Evolutionary conservation across 1,140 invertebrate species (phyloP), one percentile per base, ranked within the genome.

Genomic region (Drosophila asahinai): DNA sequence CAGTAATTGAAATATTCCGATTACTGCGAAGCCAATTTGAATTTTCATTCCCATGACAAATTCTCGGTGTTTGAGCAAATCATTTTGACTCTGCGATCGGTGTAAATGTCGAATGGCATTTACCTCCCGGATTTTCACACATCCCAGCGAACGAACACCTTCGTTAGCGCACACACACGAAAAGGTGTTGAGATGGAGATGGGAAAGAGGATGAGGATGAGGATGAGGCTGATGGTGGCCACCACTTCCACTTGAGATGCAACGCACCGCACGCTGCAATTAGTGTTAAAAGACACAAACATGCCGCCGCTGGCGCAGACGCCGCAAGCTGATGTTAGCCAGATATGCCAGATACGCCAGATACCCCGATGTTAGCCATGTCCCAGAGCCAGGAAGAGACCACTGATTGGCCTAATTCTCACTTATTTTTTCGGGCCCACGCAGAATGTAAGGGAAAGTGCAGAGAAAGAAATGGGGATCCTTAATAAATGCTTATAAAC

Each of bases 331-430:
- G 59, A 72, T 79, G 72, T 40, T 70, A 47, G 40, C 63, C 62
- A 58, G 74, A 77, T 65, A 62, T 27, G 30, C 63, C 62, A 68
- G 61, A 38, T n/a, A 38, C 49, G 49, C 52, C 64, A 71, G 30
- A 57, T 62, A 27, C 40, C 6, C 11, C 30, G 45, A 40, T 71
- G 65, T 38, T 71, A 40, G n/a, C 42, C 55, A 45, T 36, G 67
- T 68, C 30, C 64, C 51, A 60, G 55, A 79, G 60, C 43, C 78
- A 84, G 71, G 71, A 82, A 90, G 77, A 84, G 52, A 7, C 68
- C 47, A 90, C 86, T 90, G 86, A 90, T 90, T 90, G 86, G 86
- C 86, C 86, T 73, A 90, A 90, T 90, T 90, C 86, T 90, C 82
- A 82, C 70, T 86, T 90, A 52, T 81, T 68, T 67, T 72, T 61